Conservation (phyloP, 2,888 invertebrate species). For the Polymixis lichenea region DNA sequence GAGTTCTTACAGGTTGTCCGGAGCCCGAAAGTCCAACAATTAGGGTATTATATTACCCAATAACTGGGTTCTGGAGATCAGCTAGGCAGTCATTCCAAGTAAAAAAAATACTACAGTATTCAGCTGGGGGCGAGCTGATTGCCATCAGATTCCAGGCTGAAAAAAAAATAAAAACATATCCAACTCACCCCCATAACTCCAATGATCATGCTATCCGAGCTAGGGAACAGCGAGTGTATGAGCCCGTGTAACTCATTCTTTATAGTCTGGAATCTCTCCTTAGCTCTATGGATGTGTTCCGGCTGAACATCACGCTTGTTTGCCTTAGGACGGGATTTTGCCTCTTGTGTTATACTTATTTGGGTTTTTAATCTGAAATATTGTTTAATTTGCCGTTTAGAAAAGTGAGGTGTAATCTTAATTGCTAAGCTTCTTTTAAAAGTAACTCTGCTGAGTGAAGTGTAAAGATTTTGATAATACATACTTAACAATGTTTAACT, state of each 20-base stretch:
- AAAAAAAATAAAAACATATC: background rate
- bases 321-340: constrained; percentile 72
- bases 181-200: constrained; percentile 80
- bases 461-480: background rate
- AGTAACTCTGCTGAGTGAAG: background rate
- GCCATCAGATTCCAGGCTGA: too few relatives aligned
- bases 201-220: constrained; percentile 71
- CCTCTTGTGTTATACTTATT: constrained; percentile 78
- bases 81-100: too few relatives aligned
- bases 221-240: constrained; percentile 79
- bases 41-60: too few relatives aligned
- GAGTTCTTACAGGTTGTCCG: too few relatives aligned
- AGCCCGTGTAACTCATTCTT: constrained; percentile 80
- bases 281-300: constrained; percentile 79
- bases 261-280: constrained; percentile 77
- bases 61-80: too few relatives aligned
- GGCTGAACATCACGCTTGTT: constrained; percentile 70
- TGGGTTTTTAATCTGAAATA: constrained; percentile 76
- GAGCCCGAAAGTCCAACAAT: too few relatives aligned
- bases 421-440: background rate
- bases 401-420: background rate
- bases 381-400: background rate
- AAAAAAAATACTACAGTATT: too few relatives aligned
- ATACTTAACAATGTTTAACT: background rate
- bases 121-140: too few relatives aligned